Evolutionary conservation across 2,797 vertebrate species (phyloP), one percentile per base, ranked within the genome.

Genomic region (Macrochelys suwanniensis): DNA sequence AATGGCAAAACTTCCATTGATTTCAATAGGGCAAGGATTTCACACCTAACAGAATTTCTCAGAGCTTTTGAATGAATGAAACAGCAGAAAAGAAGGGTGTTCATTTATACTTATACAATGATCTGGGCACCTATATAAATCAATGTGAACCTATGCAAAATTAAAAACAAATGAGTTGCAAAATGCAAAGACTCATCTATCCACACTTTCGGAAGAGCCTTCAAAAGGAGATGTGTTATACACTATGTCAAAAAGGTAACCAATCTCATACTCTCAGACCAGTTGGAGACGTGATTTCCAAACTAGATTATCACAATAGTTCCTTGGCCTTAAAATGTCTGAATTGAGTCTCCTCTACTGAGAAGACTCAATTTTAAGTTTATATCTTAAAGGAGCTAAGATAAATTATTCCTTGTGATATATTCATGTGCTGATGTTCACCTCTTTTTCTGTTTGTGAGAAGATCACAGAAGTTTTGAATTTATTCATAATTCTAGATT

Each of bases 1-100:
- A 94, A 74, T 89, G 19, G 76, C 77, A 79, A 78, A 89, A 80
- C 7, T 83, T 89, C 89, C 82, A 15, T 74, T 59, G 45, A 54
- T 94, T 26, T 81, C 94, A 49, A 68, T 61, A 91, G 89, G 82
- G n/a, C 82, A 45, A 87, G 50, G 80, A 90, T 89, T 33, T 84
- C 89, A 76, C 78, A 65, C 49, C 68, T 79, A 84, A 47, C 28
- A 85, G 51, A 93, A 80, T 85, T 59, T 59, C 47, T 82, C 42
- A 81, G 26, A 77, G 6, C 26, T 86, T 86, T 82, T 9, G 80
- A 91, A 10, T 4, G 76, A 47, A 31, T 77, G 26, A 16, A 28
- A 28, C 4, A 28, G 45, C 13, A 15, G 26, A 49, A 49, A 49
- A 16, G 26, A 49, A 47, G 74, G 12, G 25, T 28, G 3, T 77